Conservation (phyloP, 1,140 invertebrate genomes). For the Megalonaias nervosa region DNA sequence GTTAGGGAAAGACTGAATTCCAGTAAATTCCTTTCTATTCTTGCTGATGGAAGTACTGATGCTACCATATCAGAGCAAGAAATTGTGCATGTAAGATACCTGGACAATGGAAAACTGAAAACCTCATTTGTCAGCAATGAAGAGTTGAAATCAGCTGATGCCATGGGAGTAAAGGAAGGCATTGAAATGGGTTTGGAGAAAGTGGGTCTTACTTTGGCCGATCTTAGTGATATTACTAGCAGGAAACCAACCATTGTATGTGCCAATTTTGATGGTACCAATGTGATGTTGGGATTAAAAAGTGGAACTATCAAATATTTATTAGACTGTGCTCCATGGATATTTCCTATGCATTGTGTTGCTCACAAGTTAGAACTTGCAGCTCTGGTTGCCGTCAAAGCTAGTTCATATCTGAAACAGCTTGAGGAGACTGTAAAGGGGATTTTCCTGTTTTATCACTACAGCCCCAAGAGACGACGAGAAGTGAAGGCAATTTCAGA, state of each 20-base stretch:
- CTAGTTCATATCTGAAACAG: not conserved
- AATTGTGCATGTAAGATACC: slow-evolving; percentile 17
- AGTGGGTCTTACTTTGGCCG: not conserved
- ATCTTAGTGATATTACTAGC: not conserved
- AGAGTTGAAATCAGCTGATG: slow-evolving; percentile 10
- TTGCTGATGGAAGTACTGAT: not conserved
- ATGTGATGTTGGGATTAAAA: slow-evolving; percentile 9
- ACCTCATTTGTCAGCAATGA: not conserved
- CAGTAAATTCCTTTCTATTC: too few species aligned
- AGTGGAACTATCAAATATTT: slow-evolving; percentile 4
- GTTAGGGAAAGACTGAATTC: too few species aligned
- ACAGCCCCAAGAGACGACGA: too few species aligned
- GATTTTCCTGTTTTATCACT: too few species aligned
- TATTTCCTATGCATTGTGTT: slow-evolving; percentile 10
- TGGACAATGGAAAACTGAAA: not conserved
- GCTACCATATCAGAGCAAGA: slow-evolving; percentile 10
- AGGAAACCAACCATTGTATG: slow-evolving; percentile 13
- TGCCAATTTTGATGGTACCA: slow-evolving; percentile 11
- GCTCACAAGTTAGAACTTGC: slow-evolving; percentile 19
- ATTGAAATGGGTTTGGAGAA: not conserved
- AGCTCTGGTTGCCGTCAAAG: slow-evolving; percentile 1
- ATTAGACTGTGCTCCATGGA: not conserved
- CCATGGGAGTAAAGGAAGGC: slow-evolving; percentile 8
- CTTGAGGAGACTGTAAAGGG: too few species aligned
- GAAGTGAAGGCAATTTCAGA: too few species aligned